Base-by-base conservation (phyloP, 2,888 invertebrate genomes). In the Gastrophysa polygoni region DNA sequence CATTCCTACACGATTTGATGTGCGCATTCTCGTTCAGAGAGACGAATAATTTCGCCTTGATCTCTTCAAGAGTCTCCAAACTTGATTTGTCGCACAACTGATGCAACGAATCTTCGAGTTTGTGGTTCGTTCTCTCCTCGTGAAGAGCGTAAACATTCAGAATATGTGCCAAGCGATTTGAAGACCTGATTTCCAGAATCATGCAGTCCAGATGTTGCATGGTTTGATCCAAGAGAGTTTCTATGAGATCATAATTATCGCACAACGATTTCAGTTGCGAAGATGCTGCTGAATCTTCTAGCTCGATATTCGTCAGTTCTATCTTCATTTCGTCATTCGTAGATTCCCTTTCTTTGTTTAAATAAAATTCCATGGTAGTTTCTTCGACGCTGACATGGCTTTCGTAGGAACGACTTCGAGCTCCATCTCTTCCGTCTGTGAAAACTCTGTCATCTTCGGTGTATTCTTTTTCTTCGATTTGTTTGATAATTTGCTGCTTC, bases 181-280 rank as follows among this genome's bases (percentile, higher is more conserved):
- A 66, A 2, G 75, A 71, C 61, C 72, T 72, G 10, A 70, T 63
- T 52, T 74, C 72, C 34, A 76, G 58, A 20, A 72, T 67, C 21
- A 72, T 57, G 57, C 75, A 74, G 20, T 75, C 74, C 21, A 75
- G 50, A 57, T 75, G 72, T 38, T 73, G 73, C 17, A 73, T 29
- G n/a, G 73, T 55, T 17, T 73, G 70, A 51, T 74, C 74, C 48
- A 73, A 54, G 43, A 73, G 57, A 20, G 47, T 61, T 57, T 73
- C 72, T 16, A 72, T 34, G 20, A 69, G 47, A 43, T 71, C 72
- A 55, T 68, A 75, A 46, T 68, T 64, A 14, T 72, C 73, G 44
- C 65, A 64, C 14, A 71, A 57, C 34, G 55, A 54, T 55, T 70
- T 71, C 47, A 70, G 68, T 54, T 72, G 67, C 24, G 73, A 68